These are phyloP conservation scores for Pseudorhombus dupliciocellatus DNA, from an alignment of 2,113 vertebrate genomes.

Conservation along the genomic window DNA sequence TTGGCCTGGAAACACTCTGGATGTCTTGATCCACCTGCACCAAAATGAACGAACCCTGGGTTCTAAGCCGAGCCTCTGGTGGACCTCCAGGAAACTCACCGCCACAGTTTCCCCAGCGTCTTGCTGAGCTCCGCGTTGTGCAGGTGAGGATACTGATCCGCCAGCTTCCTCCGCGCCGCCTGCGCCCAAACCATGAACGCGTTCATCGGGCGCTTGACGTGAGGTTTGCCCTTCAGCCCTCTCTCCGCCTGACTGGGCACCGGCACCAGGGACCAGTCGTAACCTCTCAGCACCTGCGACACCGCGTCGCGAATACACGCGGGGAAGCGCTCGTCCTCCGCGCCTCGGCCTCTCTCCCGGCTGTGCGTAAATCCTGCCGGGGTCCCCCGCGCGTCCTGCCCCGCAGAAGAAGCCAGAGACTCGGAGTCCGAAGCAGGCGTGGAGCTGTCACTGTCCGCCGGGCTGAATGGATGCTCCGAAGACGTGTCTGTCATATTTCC, in stretches of 20 bases:
- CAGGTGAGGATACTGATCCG: constrained; percentile 90
- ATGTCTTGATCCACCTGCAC: too few relatives aligned
- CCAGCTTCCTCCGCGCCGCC: constrained; percentile 87
- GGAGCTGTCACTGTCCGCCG: constrained; percentile 81
- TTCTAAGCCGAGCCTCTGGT: too few relatives aligned
- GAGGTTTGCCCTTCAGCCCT: constrained; percentile 86
- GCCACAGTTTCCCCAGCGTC: constrained; percentile 92
- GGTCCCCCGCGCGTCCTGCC: constrained; percentile 69
- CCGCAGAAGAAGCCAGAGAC: constrained; percentile 78
- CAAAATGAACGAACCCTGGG: too few relatives aligned
- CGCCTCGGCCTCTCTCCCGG: constrained; percentile 18
- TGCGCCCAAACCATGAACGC: constrained; percentile 88
- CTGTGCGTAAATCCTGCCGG: constrained; percentile 35
- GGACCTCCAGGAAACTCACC: constrained; percentile 76
- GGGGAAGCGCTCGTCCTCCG: constrained; percentile 86
- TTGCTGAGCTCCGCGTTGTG: constrained; percentile 94
- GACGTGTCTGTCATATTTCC: constrained; percentile 84
- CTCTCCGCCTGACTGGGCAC: constrained; percentile 85
- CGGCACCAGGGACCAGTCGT: constrained; percentile 93
- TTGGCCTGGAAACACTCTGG: too few relatives aligned
- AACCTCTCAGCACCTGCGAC: constrained; percentile 94
- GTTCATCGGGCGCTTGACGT: constrained; percentile 84
- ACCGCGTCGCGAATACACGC: constrained; percentile 92
- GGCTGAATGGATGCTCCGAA: constrained; percentile 81
- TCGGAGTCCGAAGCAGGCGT: constrained; percentile 80